Evolutionary conservation across 2,797 vertebrate species (phyloP).

Genomic region (Notolepis coatsorum): DNA sequence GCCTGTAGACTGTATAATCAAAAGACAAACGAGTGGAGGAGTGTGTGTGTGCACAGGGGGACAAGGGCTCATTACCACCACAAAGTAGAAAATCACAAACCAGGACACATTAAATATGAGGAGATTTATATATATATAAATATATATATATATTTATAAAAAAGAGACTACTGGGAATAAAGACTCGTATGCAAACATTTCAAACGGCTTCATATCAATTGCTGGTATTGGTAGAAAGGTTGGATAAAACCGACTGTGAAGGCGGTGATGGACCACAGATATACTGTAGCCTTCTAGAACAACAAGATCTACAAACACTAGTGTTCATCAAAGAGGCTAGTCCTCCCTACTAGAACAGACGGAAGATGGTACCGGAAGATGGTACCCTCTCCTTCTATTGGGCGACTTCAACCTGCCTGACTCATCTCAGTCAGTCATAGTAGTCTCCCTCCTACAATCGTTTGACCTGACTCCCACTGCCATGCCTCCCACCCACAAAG

Average conservation of each 20-base stretch:
- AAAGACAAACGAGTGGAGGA: no score
- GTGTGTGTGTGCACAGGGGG: conserved; percentile 9
- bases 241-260: conserved; percentile 26
- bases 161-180: no score
- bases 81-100: conserved; percentile 44
- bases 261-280: conserved; percentile 23
- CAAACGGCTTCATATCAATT: conserved; percentile 24
- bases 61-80: conserved; percentile 57
- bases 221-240: background rate
- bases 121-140: conserved; percentile 23
- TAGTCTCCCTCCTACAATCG: no score
- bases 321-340: conserved; percentile 51
- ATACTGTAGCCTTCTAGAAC: conserved; percentile 59
- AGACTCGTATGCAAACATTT: conserved; percentile 9
- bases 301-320: conserved; percentile 45
- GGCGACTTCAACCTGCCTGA: no score
- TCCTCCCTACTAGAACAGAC: conserved; percentile 34
- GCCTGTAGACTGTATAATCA: conserved; percentile 31
- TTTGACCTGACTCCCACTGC: no score
- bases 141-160: conserved; percentile 2
- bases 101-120: conserved; percentile 19
- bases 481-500: no score
- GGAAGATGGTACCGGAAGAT: no score
- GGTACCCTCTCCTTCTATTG: no score
- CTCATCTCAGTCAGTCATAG: no score